Conservation (phyloP, 2,888 invertebrate genomes). For the Hirudinaria manillensis region DNA sequence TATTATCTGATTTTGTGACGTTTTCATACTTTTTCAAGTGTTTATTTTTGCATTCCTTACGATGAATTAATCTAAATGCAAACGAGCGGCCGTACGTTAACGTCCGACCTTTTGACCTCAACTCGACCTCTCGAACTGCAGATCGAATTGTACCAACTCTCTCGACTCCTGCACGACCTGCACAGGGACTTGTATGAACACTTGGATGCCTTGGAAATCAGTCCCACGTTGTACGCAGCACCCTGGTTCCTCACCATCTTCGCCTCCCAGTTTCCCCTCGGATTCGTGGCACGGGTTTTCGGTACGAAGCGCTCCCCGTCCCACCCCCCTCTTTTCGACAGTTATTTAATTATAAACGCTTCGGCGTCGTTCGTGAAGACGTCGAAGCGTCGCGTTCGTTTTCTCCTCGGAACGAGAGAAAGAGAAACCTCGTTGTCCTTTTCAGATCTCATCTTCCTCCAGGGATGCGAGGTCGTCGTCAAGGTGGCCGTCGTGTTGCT, state of each 20-base stretch:
- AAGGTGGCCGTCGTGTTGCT: slow-evolving; percentile 79
- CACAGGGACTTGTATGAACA: slow-evolving; percentile 74
- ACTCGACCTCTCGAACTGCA: slow-evolving; percentile 39
- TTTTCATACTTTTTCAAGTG: no score
- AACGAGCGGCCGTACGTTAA: no score
- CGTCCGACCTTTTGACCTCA: no score
- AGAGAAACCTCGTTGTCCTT: background rate
- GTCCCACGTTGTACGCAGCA: slow-evolving; percentile 88
- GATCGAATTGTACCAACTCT: slow-evolving; percentile 81
- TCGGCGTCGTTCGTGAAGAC: no score
- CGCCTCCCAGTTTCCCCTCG: slow-evolving; percentile 90
- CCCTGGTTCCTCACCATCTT: slow-evolving; percentile 93
- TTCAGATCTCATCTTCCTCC: slow-evolving; percentile 79
- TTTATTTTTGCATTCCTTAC: no score
- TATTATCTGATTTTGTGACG: no score
- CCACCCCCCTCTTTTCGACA: no score
- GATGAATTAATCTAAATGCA: no score
- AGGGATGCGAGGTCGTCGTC: slow-evolving; percentile 82
- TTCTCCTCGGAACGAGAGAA: no score
- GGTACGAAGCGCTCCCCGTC: no score
- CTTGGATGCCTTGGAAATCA: slow-evolving; percentile 73
- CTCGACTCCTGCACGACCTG: slow-evolving; percentile 76
- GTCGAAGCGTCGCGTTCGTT: no score
- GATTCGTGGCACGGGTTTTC: slow-evolving; percentile 87
- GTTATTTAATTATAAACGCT: no score